Conservation (phyloP, 2,797 vertebrate species). For the Australoheros facetus region DNA sequence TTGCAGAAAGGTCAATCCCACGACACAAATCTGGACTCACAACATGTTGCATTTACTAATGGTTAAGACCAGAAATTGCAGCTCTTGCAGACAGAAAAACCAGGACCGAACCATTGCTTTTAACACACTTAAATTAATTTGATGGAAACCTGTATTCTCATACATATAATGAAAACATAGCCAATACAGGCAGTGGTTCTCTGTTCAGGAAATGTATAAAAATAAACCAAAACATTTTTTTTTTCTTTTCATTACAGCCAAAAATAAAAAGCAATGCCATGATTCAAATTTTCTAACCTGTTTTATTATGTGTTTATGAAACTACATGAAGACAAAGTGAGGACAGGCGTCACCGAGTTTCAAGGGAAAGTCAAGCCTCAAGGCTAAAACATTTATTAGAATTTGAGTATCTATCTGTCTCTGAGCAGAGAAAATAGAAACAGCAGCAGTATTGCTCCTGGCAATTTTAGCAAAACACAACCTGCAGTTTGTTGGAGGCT, state of each 20-base stretch:
- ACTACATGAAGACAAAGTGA: not conserved
- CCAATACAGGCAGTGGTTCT: too few species aligned
- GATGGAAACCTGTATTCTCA: too few species aligned
- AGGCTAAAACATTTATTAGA: slow-evolving; percentile 8
- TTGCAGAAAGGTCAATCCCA: too few species aligned
- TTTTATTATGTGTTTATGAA: not conserved
- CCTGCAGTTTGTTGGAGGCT: not conserved
- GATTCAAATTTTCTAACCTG: not conserved
- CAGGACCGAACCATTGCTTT: too few species aligned
- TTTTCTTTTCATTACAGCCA: not conserved
- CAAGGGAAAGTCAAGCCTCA: not conserved
- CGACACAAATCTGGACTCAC: not conserved
- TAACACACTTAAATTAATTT: too few species aligned
- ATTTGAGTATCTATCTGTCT: not conserved
- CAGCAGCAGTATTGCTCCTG: not conserved
- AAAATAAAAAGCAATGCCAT: not conserved
- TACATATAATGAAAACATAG: too few species aligned
- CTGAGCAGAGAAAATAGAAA: slow-evolving; percentile 10
- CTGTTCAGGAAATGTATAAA: too few species aligned
- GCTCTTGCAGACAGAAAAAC: too few species aligned
- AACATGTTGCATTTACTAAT: not conserved
- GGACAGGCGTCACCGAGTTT: not conserved
- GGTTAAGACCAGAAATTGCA: too few species aligned
- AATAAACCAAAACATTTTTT: too few species aligned
- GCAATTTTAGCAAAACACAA: slow-evolving; percentile 13